phyloP scores from a whole-genome alignment of 2,797 vertebrate genomes.

The Argya squamiceps region DNA sequence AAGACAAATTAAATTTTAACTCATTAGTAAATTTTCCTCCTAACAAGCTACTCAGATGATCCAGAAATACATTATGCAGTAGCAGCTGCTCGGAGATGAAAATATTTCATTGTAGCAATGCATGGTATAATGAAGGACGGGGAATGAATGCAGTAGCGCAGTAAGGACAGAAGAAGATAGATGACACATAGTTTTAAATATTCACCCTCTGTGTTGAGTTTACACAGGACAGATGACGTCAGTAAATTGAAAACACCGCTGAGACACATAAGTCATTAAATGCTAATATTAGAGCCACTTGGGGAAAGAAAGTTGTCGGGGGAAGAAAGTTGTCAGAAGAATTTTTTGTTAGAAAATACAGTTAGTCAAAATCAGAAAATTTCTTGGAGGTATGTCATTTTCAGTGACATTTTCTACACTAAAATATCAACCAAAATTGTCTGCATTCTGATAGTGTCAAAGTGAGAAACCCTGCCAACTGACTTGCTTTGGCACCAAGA shows the following conservation, averaged over 20 bases:
- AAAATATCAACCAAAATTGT: constrained; percentile 12
- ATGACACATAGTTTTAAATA: constrained; percentile 15
- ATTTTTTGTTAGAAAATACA: constrained; percentile 12
- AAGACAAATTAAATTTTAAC: not conserved
- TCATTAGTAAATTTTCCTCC: constrained; percentile 29
- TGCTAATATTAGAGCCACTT: not conserved
- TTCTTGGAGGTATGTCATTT: constrained; percentile 16
- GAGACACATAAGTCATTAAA: constrained; percentile 10
- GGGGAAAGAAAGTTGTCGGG: constrained; percentile 1
- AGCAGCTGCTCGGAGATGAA: constrained; percentile 32
- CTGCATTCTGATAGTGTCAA: not conserved
- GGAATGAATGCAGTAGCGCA: not conserved
- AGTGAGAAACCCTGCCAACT: not conserved
- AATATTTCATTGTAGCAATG: constrained; percentile 6
- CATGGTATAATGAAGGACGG: not conserved
- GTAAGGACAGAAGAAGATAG: not conserved
- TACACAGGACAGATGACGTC: constrained; percentile 5
- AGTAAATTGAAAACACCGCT: not conserved
- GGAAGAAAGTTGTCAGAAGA: not conserved
- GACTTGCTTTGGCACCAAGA: not conserved
- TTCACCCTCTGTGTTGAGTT: constrained; percentile 10
- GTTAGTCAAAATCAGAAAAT: constrained; percentile 15
- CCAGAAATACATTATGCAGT: constrained; percentile 2
- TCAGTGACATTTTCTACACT: not conserved
- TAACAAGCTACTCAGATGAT: constrained; percentile 24